Evolutionary conservation across 2,888 invertebrate genomes (phyloP), one percentile per base, ranked within the genome.

Genomic region (Dermolepida albohirtum): DNA sequence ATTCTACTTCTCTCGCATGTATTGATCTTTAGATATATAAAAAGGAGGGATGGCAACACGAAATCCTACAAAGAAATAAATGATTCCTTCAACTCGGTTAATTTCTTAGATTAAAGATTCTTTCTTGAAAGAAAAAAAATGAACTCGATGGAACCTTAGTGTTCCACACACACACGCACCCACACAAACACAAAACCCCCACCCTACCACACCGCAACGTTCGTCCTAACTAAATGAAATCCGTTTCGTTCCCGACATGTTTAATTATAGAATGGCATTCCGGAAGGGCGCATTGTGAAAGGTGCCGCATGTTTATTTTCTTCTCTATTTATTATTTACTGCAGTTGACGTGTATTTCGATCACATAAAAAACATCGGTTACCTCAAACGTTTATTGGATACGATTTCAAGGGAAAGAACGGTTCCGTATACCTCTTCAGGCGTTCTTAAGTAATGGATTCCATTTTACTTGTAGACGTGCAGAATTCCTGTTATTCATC

Each of bases 361-460:
- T 63, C 29, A 47, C 39, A 34, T 16, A 44, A 39, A 49, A 62
- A 47, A 27, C 54, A 52, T 14, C 63, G 22, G 59, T 65, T 68
- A 63, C 50, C 52, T 39, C 67, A 64, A 47, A 67, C 52, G 22
- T 65, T 55, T 67, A 71, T 71, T 67, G 64, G 59, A 65, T 67
- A 69, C 64, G 52, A 14, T 17, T 50, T 67, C 59, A 64, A 67
- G 69, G 64, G 67, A 50, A 69, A 47, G 52, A 67, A 66, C 34
- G 34, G 34, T 64, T 71, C 62, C 62, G 49, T 67, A 54, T 62
- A 39, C 47, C 39, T 62, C 34, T 47, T 17, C 47, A 49, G 62
- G 64, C 68, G 72, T 72, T 73, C 71, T 71, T 74, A 74, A 75
- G 73, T 73, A 73, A 75, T 75, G 67, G 72, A 63, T 63, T 67